phyloP scores from a whole-genome alignment of 1,140 invertebrate genomes.

The Apis laboriosa region DNA sequence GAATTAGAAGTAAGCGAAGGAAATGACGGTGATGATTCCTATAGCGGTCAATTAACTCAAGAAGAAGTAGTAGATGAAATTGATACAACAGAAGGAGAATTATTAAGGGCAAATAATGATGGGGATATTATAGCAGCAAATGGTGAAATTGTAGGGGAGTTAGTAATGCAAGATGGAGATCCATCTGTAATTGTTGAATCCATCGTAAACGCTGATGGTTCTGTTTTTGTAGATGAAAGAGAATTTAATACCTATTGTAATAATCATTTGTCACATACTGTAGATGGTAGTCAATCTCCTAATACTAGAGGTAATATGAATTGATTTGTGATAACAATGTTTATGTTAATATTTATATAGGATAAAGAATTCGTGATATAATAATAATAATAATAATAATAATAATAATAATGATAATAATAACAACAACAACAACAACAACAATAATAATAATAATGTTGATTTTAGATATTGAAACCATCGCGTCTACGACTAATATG shows the following conservation, averaged over 20 bases:
- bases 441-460: not conserved
- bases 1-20: constrained; percentile 73
- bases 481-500: constrained; percentile 55
- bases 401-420: no score
- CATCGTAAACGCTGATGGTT: constrained; percentile 75
- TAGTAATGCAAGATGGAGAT: constrained; percentile 76
- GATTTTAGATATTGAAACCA: constrained; percentile 72
- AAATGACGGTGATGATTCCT: constrained; percentile 76
- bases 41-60: constrained; percentile 69
- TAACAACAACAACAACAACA: no score
- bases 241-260: constrained; percentile 74
- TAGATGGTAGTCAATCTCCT: constrained; percentile 67
- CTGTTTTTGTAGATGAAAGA: constrained; percentile 76
- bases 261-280: constrained; percentile 65
- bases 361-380: not conserved
- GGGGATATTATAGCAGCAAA: constrained; percentile 71
- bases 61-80: constrained; percentile 74
- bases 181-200: constrained; percentile 78
- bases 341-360: not conserved
- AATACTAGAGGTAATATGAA: constrained; percentile 64
- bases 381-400: not conserved
- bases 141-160: constrained; percentile 75
- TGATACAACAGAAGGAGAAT: constrained; percentile 67
- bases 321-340: not conserved
- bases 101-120: constrained; percentile 65